phyloP scores from a whole-genome alignment of 2,113 vertebrate genomes.

The Hucho hucho region DNA sequence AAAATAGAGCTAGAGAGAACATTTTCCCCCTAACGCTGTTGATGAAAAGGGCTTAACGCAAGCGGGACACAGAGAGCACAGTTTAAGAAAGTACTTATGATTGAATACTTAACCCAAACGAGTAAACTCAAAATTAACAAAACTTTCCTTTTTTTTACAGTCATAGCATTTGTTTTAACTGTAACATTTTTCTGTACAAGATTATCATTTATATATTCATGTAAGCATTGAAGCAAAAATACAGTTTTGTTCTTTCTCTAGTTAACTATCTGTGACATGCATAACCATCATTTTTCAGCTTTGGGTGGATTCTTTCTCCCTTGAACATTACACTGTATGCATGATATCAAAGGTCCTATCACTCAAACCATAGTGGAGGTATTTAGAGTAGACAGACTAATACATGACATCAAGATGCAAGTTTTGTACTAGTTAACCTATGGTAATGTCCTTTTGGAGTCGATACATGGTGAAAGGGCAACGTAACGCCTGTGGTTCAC shows the following conservation, averaged over 20 bases:
- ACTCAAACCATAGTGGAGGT: background rate
- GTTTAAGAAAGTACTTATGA: constrained; percentile 22
- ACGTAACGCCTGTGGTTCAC: background rate
- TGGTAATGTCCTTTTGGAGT: background rate
- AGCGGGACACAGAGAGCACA: too few relatives aligned
- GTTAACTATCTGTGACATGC: constrained; percentile 55
- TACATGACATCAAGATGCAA: background rate
- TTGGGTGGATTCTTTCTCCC: constrained; percentile 14
- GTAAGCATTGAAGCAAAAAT: constrained; percentile 48
- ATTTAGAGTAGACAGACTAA: background rate
- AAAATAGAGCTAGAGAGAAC: too few relatives aligned
- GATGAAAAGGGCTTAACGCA: too few relatives aligned
- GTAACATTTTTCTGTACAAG: constrained; percentile 27
- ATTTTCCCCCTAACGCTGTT: too few relatives aligned
- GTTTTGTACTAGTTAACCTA: background rate
- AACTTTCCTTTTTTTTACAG: constrained; percentile 52
- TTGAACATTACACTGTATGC: constrained; percentile 33
- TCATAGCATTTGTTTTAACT: constrained; percentile 30
- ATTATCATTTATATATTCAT: constrained; percentile 42
- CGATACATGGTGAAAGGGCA: background rate
- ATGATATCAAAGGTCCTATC: constrained; percentile 16
- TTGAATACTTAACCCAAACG: constrained; percentile 25
- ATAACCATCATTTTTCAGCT: constrained; percentile 39
- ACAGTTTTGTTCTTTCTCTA: constrained; percentile 29
- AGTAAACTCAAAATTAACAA: constrained; percentile 26